Evolutionary conservation across 2,797 vertebrate species (phyloP), one percentile per base, ranked within the genome.

Genomic region (Molossus alvarezi): DNA sequence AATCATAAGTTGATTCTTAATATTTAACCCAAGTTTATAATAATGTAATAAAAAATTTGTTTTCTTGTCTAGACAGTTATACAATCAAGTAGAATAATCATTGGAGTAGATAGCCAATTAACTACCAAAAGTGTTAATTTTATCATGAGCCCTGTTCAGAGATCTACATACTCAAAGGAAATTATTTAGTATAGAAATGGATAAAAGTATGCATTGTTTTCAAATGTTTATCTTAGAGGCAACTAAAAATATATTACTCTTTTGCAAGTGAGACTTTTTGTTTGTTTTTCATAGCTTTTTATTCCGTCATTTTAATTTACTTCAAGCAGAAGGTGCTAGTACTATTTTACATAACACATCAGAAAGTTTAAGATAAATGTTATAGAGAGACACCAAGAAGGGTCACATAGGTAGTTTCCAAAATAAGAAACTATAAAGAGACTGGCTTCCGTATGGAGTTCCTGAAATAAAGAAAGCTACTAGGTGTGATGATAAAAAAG

Each of bases 271-370:
- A 97, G 76, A 33, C 8, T 0, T 17, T 82, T 69, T 93, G 6
- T 60, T 11, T 87, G 53, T 85, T 73, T 65, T 79, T 89, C 67
- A 62, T 15, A 94, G n/a, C 20, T 92, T 93, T 96, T 94, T 69
- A 82, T 93, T 9, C 27, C 97, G 76, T 91, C 86, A 95, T 77
- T 90, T 97, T 94, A 75, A 96, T 96, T 90, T 93, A 33, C 29
- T 85, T 95, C 21, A 93, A 79, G 33, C 25, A 92, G 73, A 92
- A 97, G 62, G 62, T 94, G 72, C 18, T 88, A 48, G 53, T 69
- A 92, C 81, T 97, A 71, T 90, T 96, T 96, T 92, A 86, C 29
- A 79, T 75, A 93, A 76, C 21, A 95, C 14, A 82, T 3, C 23
- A 62, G 79, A 92, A 77, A 94, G 45, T 90, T 88, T 82, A 90